Evolutionary conservation across 1,140 invertebrate species (phyloP).

Genomic region (Diorhabda sublineata): DNA sequence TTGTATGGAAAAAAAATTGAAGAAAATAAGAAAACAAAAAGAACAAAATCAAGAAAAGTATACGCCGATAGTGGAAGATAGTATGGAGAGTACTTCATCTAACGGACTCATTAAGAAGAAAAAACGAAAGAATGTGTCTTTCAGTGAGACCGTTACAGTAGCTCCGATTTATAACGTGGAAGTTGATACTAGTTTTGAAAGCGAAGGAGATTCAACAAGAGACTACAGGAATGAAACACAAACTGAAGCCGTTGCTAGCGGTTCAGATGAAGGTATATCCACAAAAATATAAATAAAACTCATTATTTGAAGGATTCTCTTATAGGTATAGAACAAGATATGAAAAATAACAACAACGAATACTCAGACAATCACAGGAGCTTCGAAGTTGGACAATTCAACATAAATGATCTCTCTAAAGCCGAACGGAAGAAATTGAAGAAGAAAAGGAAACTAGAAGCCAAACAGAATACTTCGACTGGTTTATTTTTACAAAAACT

Average conservation of each 20-base stretch:
- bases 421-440: slow-evolving; percentile 39
- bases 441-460: slow-evolving; percentile 37
- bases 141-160: slow-evolving; percentile 41
- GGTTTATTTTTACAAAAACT: slow-evolving; percentile 30
- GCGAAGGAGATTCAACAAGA: slow-evolving; percentile 24
- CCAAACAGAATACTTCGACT: slow-evolving; percentile 31
- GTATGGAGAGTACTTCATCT: slow-evolving; percentile 24
- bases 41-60: slow-evolving; percentile 30
- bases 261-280: slow-evolving; percentile 26
- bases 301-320: slow-evolving; percentile 10
- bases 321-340: slow-evolving; percentile 41
- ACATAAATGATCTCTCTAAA: slow-evolving; percentile 38
- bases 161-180: slow-evolving; percentile 34
- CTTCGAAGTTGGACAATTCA: slow-evolving; percentile 36
- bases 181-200: slow-evolving; percentile 34
- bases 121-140: slow-evolving; percentile 42
- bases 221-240: slow-evolving; percentile 30
- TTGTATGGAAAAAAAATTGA: slow-evolving; percentile 39
- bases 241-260: slow-evolving; percentile 23
- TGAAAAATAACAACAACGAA: slow-evolving; percentile 27
- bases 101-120: slow-evolving; percentile 37
- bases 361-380: slow-evolving; percentile 33
- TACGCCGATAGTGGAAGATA: slow-evolving; percentile 24
- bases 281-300: neutral
- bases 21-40: slow-evolving; percentile 41